Percentiles rank a stretch among this genome's conserved stretches.
These are phyloP conservation scores for Sarcophaga caerulescens DNA, from an alignment of 2,888 invertebrate genomes.

Conservation along the genomic window DNA sequence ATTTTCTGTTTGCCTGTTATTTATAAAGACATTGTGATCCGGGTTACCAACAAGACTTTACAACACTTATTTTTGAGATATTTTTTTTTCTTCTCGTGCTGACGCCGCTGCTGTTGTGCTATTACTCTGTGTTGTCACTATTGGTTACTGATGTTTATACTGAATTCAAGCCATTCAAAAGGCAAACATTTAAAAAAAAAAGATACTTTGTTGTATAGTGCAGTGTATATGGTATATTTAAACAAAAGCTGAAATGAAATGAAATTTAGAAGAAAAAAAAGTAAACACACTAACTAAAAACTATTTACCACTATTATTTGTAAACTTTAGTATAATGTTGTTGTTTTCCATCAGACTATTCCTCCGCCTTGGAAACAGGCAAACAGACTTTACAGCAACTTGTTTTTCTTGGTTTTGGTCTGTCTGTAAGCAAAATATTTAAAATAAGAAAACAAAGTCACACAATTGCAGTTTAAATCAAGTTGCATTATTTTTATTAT, in stretches of 20 bases:
- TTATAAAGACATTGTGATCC: constrained; percentile 78
- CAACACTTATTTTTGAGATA: constrained; percentile 26
- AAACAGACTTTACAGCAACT: constrained; percentile 71
- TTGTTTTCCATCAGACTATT: constrained; percentile 77
- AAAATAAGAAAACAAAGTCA: constrained; percentile 19
- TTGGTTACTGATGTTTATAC: background rate
- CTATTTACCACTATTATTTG: constrained; percentile 33
- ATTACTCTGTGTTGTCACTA: background rate
- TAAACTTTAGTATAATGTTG: constrained; percentile 70
- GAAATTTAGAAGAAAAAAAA: background rate
- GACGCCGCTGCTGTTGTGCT: background rate
- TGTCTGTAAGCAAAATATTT: background rate
- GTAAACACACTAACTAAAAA: constrained; percentile 14
- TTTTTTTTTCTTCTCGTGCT: background rate
- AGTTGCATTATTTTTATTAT: background rate
- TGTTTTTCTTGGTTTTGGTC: background rate
- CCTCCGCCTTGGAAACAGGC: constrained; percentile 77
- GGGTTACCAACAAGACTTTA: constrained; percentile 72
- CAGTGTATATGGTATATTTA: no score
- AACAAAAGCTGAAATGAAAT: background rate
- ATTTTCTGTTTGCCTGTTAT: constrained; percentile 77
- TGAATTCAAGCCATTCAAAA: background rate
- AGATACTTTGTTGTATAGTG: no score
- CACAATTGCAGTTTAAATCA: background rate
- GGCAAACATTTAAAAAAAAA: background rate